Evolutionary conservation across 92 coral and sea anemone genomes (phyloP).

Genomic region (Anthopleura xanthogrammica): DNA sequence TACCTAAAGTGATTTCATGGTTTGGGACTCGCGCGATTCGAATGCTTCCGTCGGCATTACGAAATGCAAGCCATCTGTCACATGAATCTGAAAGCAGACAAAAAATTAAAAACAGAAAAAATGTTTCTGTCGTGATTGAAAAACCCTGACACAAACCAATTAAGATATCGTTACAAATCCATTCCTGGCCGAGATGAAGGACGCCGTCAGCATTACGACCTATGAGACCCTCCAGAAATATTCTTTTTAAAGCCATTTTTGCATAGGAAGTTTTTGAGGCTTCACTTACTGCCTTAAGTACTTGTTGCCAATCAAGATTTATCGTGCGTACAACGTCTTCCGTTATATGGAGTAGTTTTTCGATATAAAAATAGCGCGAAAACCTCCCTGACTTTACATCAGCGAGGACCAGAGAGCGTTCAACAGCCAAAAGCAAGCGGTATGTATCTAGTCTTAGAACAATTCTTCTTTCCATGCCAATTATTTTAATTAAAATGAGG

Average conservation of each 20-base stretch:
- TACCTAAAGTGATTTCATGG: not conserved
- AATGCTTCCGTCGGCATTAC: slow-evolving; percentile 16
- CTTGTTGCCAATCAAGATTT: slow-evolving; percentile 31
- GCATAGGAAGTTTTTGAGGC: slow-evolving; percentile 29
- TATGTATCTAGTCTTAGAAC: not conserved
- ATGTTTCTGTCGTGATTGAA: not conserved
- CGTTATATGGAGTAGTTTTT: slow-evolving; percentile 17
- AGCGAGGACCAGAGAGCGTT: not conserved
- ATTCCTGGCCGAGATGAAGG: not conserved
- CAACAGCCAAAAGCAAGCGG: not conserved
- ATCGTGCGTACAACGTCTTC: slow-evolving; percentile 25
- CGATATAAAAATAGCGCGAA: slow-evolving; percentile 22
- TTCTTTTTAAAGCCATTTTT: slow-evolving; percentile 13
- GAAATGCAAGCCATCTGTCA: slow-evolving; percentile 23
- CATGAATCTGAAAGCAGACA: not conserved
- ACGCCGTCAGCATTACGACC: slow-evolving; percentile 16
- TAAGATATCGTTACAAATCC: slow-evolving; percentile 20
- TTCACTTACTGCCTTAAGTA: slow-evolving; percentile 26
- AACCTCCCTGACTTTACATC: slow-evolving; percentile 12
- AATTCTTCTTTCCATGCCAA: too few relatives aligned
- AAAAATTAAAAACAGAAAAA: slow-evolving; percentile 3
- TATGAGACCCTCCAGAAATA: slow-evolving; percentile 16
- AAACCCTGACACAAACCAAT: slow-evolving; percentile 8
- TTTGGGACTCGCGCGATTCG: not conserved
- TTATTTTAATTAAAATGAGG: too few relatives aligned